Base-by-base conservation (phyloP, 1,140 invertebrate species). In the Bombus superbus region DNA sequence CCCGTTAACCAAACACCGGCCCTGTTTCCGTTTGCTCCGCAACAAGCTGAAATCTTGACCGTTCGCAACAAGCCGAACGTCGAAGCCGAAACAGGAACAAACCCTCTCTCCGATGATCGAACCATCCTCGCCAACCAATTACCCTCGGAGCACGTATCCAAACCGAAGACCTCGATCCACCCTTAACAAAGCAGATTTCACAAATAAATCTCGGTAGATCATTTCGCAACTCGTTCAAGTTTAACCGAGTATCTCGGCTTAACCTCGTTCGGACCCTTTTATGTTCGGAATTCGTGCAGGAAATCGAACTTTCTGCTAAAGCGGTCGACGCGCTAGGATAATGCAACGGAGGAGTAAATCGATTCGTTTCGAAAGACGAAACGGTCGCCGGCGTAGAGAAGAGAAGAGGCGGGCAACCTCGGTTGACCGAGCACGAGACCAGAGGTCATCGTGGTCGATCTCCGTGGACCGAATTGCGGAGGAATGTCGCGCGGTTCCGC, bases 381-480 rank as follows among this genome's bases (percentile, higher is more conserved):
- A 35, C n/a, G 42, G 47, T n/a, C n/a, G 18, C n/a, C 11, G 25
- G 2, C 5, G 9, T 40, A 40, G 32, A 71, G 32, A 10, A 28
- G 4, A 32, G 18, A 57, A 69, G 32, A 81, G 32, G 18, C 28
- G 8, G 69, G 25, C 32, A 73, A 73, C 66, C 69, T 42, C 76
- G 77, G 68, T 62, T 80, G 68, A 80, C 76, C 83, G 76, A 72
- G 57, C 71, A 53, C 38, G 25, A 22, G 53, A 22, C 11, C 76
- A 53, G 40, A 59, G 69, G 78, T 85, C 69, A 74, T 35, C 57
- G 38, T 77, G 75, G 75, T 32, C 75, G 75, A 77, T 77, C 57
- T 66, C 72, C 69, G 68, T 66, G 77, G 77, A 74, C 69, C 83
- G 83, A 85, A 85, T 74, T 85, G 83, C 66, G 42, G 53, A 80